phyloP scores from a whole-genome alignment of 2,113 vertebrate genomes.

The Macroglossus sobrinus region DNA sequence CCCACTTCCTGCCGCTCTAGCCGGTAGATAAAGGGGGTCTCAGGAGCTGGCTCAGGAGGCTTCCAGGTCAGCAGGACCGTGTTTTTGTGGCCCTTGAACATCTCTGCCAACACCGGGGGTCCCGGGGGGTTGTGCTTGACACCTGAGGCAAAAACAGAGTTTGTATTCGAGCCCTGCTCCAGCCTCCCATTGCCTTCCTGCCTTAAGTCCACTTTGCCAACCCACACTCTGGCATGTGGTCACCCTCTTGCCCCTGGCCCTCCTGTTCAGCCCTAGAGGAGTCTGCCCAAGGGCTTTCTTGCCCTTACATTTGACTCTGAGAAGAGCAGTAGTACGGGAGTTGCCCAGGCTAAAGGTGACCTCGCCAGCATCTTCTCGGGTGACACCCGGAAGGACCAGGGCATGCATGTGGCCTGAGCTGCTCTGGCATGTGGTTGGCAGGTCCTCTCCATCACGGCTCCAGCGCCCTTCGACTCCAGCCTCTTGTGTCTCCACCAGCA shows the following conservation, averaged over 20 bases:
- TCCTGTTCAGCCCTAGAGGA: neutral
- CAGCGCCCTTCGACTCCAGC: constrained; percentile 89
- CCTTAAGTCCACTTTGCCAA: neutral
- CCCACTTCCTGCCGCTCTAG: constrained; percentile 92
- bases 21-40: constrained; percentile 88
- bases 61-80: constrained; percentile 91
- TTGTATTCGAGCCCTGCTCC: neutral
- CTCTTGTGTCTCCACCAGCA: constrained; percentile 93
- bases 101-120: constrained; percentile 87
- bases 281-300: neutral
- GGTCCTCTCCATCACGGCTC: constrained; percentile 90
- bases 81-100: constrained; percentile 91
- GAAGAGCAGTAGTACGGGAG: constrained; percentile 93
- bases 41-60: constrained; percentile 83
- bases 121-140: constrained; percentile 90
- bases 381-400: constrained; percentile 94
- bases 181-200: neutral
- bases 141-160: constrained; percentile 76
- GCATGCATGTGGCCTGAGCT: constrained; percentile 95
- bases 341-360: constrained; percentile 91
- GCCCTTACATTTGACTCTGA: constrained; percentile 94
- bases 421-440: constrained; percentile 91
- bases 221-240: neutral
- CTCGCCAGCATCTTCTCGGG: constrained; percentile 91
- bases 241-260: neutral